phyloP scores from a whole-genome alignment of 2,797 vertebrate genomes.

The Pristis pectinata region DNA sequence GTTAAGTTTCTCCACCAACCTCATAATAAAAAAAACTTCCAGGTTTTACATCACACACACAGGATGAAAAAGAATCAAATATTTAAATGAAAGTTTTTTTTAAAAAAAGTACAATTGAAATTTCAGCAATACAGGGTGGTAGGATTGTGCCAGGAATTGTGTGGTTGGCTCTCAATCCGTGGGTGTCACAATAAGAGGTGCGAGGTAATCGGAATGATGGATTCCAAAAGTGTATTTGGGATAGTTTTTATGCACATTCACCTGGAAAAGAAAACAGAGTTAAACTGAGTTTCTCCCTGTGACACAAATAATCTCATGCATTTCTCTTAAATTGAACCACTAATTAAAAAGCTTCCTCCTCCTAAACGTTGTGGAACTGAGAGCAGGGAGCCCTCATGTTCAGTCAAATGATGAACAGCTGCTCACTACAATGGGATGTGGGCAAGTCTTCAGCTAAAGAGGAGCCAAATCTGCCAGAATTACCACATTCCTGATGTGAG shows the following conservation, averaged over 20 bases:
- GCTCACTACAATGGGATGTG: neutral
- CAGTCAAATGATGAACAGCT: neutral
- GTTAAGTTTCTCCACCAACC: neutral
- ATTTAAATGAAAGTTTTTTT: conserved; percentile 18
- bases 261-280: neutral
- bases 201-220: conserved; percentile 13
- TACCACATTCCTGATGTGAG: neutral
- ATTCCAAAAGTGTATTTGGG: conserved; percentile 35
- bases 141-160: neutral
- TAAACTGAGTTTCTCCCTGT: neutral
- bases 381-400: neutral
- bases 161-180: neutral
- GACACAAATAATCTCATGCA: neutral
- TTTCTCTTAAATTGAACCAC: neutral
- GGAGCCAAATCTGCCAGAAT: neutral
- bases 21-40: neutral
- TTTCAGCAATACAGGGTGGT: neutral
- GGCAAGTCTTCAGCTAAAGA: neutral
- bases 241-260: neutral
- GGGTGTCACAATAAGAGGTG: conserved; percentile 31
- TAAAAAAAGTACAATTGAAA: neutral
- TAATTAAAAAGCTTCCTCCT: neutral
- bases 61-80: neutral
- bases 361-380: neutral
- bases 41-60: neutral